These are phyloP conservation scores for Drosophila longiperda DNA, from an alignment of 2,888 invertebrate species.

Conservation along the genomic window DNA sequence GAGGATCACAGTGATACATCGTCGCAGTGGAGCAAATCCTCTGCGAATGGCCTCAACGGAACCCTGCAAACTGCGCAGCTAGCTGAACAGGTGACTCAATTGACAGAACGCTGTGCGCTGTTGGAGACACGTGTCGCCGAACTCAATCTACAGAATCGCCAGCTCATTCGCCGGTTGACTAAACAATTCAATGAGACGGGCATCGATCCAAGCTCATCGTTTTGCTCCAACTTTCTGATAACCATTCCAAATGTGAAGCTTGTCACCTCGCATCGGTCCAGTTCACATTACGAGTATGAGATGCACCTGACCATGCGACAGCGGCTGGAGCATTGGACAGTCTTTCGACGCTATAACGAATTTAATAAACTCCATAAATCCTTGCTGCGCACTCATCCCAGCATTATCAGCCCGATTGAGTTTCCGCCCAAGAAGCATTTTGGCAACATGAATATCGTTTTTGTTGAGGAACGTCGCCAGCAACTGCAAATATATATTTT, in stretches of 20 bases:
- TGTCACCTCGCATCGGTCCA: constrained; percentile 64
- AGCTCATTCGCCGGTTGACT: constrained; percentile 80
- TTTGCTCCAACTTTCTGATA: constrained; percentile 82
- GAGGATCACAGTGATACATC: constrained; percentile 82
- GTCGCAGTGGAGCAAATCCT: constrained; percentile 83
- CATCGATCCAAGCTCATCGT: constrained; percentile 80
- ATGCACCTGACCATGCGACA: constrained; percentile 84
- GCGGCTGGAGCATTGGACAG: constrained; percentile 94
- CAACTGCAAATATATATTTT: constrained; percentile 95
- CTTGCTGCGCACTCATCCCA: constrained; percentile 91
- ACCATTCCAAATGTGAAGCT: constrained; percentile 83
- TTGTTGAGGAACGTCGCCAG: constrained; percentile 95
- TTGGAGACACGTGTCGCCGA: constrained; percentile 84
- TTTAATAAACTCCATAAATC: constrained; percentile 94
- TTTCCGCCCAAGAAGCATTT: constrained; percentile 98
- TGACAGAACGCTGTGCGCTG: constrained; percentile 81
- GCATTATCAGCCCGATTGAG: constrained; percentile 92
- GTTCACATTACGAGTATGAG: constrained; percentile 82
- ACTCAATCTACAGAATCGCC: constrained; percentile 82
- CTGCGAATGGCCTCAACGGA: constrained; percentile 54
- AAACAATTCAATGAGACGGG: constrained; percentile 80
- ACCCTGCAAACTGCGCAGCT: constrained; percentile 67
- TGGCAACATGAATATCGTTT: constrained; percentile 93
- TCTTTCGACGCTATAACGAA: constrained; percentile 97
- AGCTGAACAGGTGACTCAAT: constrained; percentile 76